Base-by-base conservation (phyloP, 2,888 invertebrate genomes). In the Hydropsyche betteni region DNA sequence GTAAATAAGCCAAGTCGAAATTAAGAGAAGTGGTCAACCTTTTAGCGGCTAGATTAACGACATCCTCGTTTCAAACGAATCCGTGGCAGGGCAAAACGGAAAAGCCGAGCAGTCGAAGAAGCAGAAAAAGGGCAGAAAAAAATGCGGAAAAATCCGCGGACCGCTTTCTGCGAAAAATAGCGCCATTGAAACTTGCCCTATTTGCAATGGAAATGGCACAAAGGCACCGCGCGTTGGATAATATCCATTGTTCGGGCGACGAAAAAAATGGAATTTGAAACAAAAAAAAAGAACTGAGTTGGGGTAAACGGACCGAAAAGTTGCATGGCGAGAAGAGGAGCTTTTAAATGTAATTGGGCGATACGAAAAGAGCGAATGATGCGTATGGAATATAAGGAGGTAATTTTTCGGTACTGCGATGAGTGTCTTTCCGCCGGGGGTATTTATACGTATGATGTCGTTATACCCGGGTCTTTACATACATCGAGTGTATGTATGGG, bases 311-410 rank as follows among this genome's bases (percentile, higher is more conserved):
- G 64, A 64, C 64, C 64, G 64, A 36, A 64, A 64, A 64, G 64
- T 64, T 64, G 64, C 64, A 12, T 8, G 64, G 34, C 8, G 24
- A 7, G 58, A 16, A 8, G 16, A 58, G 58, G 58, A 14, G 64
- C 64, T 64, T 64, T 64, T 64, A 64, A 64, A 64, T 64, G 64
- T 64, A 64, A 64, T 64, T 64, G 64, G 64, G 36, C 64, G 64
- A 64, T 64, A n/a, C 64, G 34, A 64, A 64, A 61, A 61, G 61
- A 64, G 64, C 64, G 64, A 64, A 64, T 64, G 64, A 64, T 64
- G 64, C 64, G 64, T 64, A 64, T 64, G 64, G 64, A 64, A 64
- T 64, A 64, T 64, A 64, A 64, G 61, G 33, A 61, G 64, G 64
- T 64, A 36, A 64, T 64, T 64, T 36, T 44, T 6, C 10, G 44